These are phyloP conservation scores for Agrotis puta DNA, from an alignment of 2,888 invertebrate genomes.

Conservation along the genomic window DNA sequence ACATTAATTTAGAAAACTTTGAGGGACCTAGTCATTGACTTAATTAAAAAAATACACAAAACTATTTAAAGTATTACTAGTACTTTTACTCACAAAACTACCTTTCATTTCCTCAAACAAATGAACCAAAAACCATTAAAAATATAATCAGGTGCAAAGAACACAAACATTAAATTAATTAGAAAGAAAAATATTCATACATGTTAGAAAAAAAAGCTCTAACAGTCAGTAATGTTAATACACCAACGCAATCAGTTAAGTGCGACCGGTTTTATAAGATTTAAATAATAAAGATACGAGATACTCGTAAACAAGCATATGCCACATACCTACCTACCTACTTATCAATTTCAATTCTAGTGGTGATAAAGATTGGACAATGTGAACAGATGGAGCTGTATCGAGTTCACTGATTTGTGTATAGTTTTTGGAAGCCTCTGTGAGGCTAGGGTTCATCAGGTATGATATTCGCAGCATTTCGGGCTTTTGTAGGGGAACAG, in stretches of 20 bases:
- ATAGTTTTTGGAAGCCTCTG: constrained; percentile 47
- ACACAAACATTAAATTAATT: constrained; percentile 66
- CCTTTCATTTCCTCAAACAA: constrained; percentile 16
- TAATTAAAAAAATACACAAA: too few species aligned
- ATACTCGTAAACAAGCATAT: constrained; percentile 87
- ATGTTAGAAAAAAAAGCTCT: constrained; percentile 63
- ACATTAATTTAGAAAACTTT: too few species aligned
- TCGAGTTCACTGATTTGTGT: constrained; percentile 34
- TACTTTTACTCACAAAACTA: neutral
- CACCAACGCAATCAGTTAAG: constrained; percentile 82
- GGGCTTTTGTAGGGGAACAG: neutral
- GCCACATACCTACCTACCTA: constrained; percentile 81
- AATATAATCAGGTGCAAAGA: constrained; percentile 41
- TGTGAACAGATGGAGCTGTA: constrained; percentile 25
- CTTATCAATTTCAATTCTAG: constrained; percentile 87
- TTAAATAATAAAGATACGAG: constrained; percentile 87
- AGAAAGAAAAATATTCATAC: constrained; percentile 65
- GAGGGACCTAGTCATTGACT: too few species aligned
- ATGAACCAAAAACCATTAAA: constrained; percentile 28
- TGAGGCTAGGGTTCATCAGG: constrained; percentile 26
- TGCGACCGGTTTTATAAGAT: constrained; percentile 82
- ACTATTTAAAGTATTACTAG: too few species aligned
- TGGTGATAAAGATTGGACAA: constrained; percentile 73
- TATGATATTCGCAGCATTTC: neutral
- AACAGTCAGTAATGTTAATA: constrained; percentile 66